These are phyloP conservation scores for Hycleus cichorii DNA, from an alignment of 1,140 invertebrate genomes.

Conservation along the genomic window DNA sequence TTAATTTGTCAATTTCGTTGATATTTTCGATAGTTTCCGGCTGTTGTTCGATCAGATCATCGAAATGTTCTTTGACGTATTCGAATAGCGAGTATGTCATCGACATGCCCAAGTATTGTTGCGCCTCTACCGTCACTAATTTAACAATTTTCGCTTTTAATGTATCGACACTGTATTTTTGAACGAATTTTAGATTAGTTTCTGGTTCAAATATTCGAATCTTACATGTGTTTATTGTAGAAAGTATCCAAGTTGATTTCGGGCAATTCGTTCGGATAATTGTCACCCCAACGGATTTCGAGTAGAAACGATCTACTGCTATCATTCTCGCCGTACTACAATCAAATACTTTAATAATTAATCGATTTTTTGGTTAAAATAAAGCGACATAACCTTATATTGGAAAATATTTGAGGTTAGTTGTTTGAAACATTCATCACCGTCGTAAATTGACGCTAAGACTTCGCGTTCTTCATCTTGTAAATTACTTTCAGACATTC, in stretches of 20 bases:
- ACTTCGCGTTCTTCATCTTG: conserved; percentile 89
- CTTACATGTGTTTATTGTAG: conserved; percentile 90
- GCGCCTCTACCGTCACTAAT: conserved; percentile 61
- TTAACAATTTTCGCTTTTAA: conserved; percentile 66
- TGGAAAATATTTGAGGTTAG: conserved; percentile 71
- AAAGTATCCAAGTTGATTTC: conserved; percentile 82
- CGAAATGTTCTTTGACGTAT: conserved; percentile 75
- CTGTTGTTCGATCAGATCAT: conserved; percentile 63
- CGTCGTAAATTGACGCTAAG: conserved; percentile 87
- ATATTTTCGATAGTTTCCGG: conserved; percentile 43
- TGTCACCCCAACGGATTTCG: conserved; percentile 77
- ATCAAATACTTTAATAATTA: conserved; percentile 17
- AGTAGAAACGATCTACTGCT: conserved; percentile 74
- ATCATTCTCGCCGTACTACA: conserved; percentile 78
- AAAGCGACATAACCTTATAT: conserved; percentile 68
- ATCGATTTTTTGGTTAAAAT: not conserved
- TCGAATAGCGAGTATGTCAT: conserved; percentile 95
- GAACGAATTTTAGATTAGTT: not conserved
- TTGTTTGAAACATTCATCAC: conserved; percentile 80
- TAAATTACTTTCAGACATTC: conserved; percentile 55
- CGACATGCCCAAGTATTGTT: conserved; percentile 75
- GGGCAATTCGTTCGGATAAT: conserved; percentile 79
- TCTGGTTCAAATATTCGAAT: conserved; percentile 24
- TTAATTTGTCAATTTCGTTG: conserved; percentile 37
- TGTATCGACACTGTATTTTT: conserved; percentile 50